Base-by-base conservation (phyloP, 2,113 vertebrate genomes). In the Neodon shergylaensis region DNA sequence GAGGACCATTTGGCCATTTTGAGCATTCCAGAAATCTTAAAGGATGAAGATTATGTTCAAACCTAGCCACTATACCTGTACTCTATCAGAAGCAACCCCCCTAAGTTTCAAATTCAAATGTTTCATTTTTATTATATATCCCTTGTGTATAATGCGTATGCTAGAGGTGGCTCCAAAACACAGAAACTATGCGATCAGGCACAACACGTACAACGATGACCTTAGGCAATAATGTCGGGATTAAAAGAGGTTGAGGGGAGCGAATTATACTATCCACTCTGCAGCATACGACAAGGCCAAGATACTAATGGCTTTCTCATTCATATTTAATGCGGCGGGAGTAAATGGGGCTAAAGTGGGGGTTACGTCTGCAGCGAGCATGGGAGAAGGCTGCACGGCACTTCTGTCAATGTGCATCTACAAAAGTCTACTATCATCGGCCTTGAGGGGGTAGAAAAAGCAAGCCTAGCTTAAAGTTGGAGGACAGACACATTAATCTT, bases 201-300 rank as follows among this genome's bases (percentile, higher is more conserved):
- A 70, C 3, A 63, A 28, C 33, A 74, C 4, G 19, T 16, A 54
- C 68, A 61, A n/a, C 11, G 1, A 68, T 33, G 47, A 39, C 72
- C 31, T 77, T 70, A 94, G 82, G 76, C 61, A 82, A 26, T 47
- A 83, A 54, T 65, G 36, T 78, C 63, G 52, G 68, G 68, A 36
- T 72, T 86, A 90, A 94, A 95, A 36, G 44, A 97, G 58, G 73
- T 5, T 85, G 87, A 22, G 31, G 39, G 24, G n/a, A 83, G 0
- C 47, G 44, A 66, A 54, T 73, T 65, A 44, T 12, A 36, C 36
- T 39, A 61, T 33, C 39, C 19, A 78, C 76, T 68, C 85, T 65
- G 47, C 49, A 87, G 65, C 66, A 89, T 68, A 82, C 13, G 31
- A 54, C 14, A 65, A 88, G n/a, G 44, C 61, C 82, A 82, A 52